Evolutionary conservation across 1,140 invertebrate species (phyloP).

Genomic region (Trachymyrmex septentrionalis): DNA sequence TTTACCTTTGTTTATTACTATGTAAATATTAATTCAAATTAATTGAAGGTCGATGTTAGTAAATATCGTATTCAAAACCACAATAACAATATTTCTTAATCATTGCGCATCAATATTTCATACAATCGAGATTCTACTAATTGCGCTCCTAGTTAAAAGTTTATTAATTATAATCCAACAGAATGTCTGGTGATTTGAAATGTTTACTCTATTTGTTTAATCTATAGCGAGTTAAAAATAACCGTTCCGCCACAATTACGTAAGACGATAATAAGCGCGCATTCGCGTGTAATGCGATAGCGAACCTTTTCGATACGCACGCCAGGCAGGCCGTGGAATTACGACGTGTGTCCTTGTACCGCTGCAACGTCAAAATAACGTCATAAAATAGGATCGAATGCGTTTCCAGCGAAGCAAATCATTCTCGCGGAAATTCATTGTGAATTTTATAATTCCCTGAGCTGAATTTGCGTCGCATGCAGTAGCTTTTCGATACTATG

Average conservation of each 20-base stretch:
- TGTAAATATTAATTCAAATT: no score
- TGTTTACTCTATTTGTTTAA: constrained; percentile 33
- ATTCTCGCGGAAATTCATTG: constrained; percentile 9
- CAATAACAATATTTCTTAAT: not conserved
- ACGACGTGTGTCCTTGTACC: constrained; percentile 52
- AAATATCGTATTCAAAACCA: no score
- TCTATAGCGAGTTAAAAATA: constrained; percentile 13
- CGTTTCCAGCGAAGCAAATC: constrained; percentile 2
- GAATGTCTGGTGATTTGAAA: not conserved
- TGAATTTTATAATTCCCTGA: not conserved
- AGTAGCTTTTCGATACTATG: not conserved
- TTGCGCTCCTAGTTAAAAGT: not conserved
- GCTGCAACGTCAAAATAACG: constrained; percentile 48
- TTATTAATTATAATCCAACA: not conserved
- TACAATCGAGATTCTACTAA: not conserved
- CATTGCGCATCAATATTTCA: not conserved
- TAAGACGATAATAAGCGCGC: constrained; percentile 32
- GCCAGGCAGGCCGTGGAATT: constrained; percentile 24
- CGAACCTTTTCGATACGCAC: constrained; percentile 41
- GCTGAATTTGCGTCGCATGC: not conserved
- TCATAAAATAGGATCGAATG: constrained; percentile 30
- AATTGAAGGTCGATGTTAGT: no score
- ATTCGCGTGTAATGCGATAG: constrained; percentile 46
- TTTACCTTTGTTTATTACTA: no score
- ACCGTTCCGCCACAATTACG: constrained; percentile 40